Conservation (phyloP, 2,113 vertebrate genomes). For the Crotalus helleri region DNA sequence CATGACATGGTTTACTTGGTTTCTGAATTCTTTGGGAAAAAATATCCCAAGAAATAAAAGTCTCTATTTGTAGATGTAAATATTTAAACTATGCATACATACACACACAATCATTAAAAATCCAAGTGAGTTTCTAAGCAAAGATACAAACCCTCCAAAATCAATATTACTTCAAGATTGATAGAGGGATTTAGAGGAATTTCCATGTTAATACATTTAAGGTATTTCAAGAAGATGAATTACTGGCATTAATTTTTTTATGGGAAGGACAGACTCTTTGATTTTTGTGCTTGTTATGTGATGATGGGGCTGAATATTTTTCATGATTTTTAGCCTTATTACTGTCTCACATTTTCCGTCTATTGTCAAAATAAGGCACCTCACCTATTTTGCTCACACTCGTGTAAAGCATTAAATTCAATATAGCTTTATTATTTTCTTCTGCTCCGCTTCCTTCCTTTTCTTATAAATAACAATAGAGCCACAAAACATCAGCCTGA, state of each 20-base stretch:
- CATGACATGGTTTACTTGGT: not conserved
- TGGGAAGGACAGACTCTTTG: not conserved
- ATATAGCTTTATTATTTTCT: not conserved
- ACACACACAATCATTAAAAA: not conserved
- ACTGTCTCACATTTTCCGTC: not conserved
- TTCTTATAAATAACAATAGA: not conserved
- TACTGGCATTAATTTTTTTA: not conserved
- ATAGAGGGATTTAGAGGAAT: not conserved
- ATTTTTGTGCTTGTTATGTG: not conserved
- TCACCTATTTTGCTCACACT: not conserved
- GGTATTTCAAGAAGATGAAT: not conserved
- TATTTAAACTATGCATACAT: not conserved
- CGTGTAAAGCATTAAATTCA: not conserved
- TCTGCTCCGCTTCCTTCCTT: not conserved
- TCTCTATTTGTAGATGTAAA: not conserved
- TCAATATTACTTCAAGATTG: not conserved
- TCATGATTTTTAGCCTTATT: not conserved
- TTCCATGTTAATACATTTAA: not conserved
- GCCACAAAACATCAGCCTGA: not conserved
- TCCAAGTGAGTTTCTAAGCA: not conserved
- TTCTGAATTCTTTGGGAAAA: not conserved
- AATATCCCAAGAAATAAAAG: not conserved
- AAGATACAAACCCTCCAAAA: not conserved
- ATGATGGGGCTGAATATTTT: not conserved
- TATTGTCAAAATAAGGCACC: not conserved